Evolutionary conservation across 2,113 vertebrate genomes (phyloP).

Genomic region (Lophius piscatorius): DNA sequence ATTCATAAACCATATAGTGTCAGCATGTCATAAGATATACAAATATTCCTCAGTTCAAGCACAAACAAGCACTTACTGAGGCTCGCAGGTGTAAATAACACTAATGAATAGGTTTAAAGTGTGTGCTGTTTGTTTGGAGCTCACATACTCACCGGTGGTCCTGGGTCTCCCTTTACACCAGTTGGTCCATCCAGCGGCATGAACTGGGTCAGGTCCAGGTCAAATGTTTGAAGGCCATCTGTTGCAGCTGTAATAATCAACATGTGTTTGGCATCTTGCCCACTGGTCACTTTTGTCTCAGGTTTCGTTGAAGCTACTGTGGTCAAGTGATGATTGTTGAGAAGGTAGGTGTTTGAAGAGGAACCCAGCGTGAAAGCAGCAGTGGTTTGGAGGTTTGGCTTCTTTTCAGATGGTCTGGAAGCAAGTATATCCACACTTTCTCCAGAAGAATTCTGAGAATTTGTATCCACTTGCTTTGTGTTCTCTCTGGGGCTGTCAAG

Average conservation of each 20-base stretch:
- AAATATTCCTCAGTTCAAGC: background rate
- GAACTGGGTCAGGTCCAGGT: constrained; percentile 83
- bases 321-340: constrained; percentile 45
- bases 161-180: constrained; percentile 90
- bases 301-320: constrained; percentile 59
- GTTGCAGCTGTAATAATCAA: constrained; percentile 70
- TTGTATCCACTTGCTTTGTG: constrained; percentile 51
- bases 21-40: background rate
- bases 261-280: constrained; percentile 63
- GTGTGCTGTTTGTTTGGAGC: constrained; percentile 19
- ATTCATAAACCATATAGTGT: constrained; percentile 14
- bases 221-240: constrained; percentile 84
- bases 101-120: background rate
- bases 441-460: constrained; percentile 62
- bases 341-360: constrained; percentile 11
- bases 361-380: constrained; percentile 38
- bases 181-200: constrained; percentile 84
- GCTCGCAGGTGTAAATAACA: background rate
- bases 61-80: background rate
- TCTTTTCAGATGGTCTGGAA: constrained; percentile 43
- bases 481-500: constrained; percentile 46
- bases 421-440: constrained; percentile 38
- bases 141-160: constrained; percentile 84
- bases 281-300: constrained; percentile 53
- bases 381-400: constrained; percentile 47